Conservation (phyloP, 2,888 invertebrate genomes). For the Cantharis flavilabris region DNA sequence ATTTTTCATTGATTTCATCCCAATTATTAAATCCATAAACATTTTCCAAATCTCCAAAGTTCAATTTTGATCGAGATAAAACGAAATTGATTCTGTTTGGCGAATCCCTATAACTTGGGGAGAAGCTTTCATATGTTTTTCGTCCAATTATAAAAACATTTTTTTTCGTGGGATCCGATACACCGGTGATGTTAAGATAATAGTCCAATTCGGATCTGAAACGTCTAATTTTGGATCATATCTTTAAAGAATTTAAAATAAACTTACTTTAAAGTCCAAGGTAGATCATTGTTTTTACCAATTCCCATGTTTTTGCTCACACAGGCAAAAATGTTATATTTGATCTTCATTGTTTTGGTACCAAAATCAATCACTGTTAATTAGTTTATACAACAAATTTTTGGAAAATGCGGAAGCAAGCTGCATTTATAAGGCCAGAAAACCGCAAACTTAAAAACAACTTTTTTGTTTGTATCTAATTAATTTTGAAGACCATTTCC, state of each 20-base stretch:
- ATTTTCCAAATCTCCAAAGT: conserved; percentile 52
- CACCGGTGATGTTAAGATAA: background rate
- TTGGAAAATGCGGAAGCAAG: background rate
- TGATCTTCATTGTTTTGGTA: background rate
- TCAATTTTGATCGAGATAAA: conserved; percentile 63
- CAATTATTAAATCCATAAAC: conserved; percentile 68
- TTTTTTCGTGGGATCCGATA: conserved; percentile 62
- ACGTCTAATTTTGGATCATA: background rate
- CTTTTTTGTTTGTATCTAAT: background rate
- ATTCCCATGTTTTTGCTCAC: conserved; percentile 82
- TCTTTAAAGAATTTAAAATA: background rate
- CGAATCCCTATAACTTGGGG: conserved; percentile 79
- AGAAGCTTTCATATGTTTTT: conserved; percentile 91
- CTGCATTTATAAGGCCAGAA: background rate
- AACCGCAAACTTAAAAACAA: background rate
- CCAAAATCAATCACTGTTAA: background rate
- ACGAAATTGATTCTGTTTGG: conserved; percentile 80
- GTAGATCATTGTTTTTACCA: conserved; percentile 81
- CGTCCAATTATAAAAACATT: conserved; percentile 96
- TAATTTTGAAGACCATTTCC: background rate
- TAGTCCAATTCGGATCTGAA: background rate
- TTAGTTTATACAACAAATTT: background rate
- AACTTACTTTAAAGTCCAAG: conserved; percentile 84
- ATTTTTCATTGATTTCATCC: conserved; percentile 67
- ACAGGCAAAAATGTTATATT: background rate